Evolutionary conservation across 1,140 invertebrate species (phyloP), one percentile per base, ranked within the genome.

Genomic region (Sesamia nonagrioides): DNA sequence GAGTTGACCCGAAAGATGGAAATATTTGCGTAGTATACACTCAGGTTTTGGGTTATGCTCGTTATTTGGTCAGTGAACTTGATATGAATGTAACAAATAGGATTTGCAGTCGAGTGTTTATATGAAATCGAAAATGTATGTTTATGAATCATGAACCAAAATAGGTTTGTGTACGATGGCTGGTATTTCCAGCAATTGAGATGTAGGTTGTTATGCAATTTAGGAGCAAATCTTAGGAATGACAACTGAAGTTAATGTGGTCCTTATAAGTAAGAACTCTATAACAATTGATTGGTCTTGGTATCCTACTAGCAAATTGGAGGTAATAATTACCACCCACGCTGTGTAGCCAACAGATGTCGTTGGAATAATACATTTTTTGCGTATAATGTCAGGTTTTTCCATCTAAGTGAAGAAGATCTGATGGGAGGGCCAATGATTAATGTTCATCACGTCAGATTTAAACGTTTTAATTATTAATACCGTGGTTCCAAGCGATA

Each of bases 11-110:
- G 60, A 54, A 52, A 76, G 17, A 40, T 50, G 73, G 18, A 56
- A 54, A 52, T 66, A 42, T 15, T 54, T 52, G 66, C 21, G 42
- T 35, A 11, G 45, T 9, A 77, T 27, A 40, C 15, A 52, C 37
- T 50, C 6, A 48, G 56, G 45, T 60, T 48, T 76, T 63, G 42
- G 73, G 73, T 71, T 71, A 71, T 15, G 37, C 71, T 78, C 77
- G 48, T 82, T 79, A 81, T 66, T 83, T 85, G 83, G 80, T 77
- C 85, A 85, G 71, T 86, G 83, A 86, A 84, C 83, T 77, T 66
- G 37, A 77, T 80, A 76, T 37, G 58, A 71, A 63, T 78, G 60
- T 85, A 79, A 61, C 58, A 74, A 80, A 83, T 75, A 74, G 69
- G 73, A 76, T 82, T 75, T 77, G 69, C 69, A 77, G 78, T 84